Percentiles rank a stretch among this genome's conserved stretches.
Evolutionary conservation across 2,797 vertebrate species (phyloP).

Genomic region (Lutjanus argentimaculatus): DNA sequence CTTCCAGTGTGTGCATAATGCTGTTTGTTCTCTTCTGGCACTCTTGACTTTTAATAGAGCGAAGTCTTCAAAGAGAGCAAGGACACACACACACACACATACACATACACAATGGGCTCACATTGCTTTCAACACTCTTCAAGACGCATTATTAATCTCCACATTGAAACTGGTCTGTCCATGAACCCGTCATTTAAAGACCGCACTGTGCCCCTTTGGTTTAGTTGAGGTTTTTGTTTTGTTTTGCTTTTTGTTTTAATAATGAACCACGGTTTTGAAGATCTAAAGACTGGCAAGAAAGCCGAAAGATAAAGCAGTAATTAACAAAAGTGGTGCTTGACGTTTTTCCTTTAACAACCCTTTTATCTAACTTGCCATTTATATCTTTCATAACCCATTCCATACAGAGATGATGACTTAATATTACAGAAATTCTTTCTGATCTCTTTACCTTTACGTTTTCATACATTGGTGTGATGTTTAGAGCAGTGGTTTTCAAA

Average conservation of each 20-base stretch:
- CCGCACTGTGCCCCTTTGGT: constrained; percentile 3
- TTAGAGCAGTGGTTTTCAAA: neutral
- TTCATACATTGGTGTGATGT: neutral
- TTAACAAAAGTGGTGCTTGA: neutral
- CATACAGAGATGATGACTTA: neutral
- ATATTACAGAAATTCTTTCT: neutral
- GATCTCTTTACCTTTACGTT: neutral
- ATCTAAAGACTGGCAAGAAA: neutral
- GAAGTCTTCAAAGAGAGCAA: constrained; percentile 53
- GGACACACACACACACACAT: constrained; percentile 14
- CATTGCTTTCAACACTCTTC: constrained; percentile 27
- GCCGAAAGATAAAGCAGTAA: neutral
- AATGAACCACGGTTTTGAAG: neutral
- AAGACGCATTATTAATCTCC: constrained; percentile 35
- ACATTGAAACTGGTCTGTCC: constrained; percentile 16
- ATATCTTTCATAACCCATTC: neutral
- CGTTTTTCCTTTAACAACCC: too few species aligned
- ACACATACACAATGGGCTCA: neutral
- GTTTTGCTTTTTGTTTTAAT: neutral
- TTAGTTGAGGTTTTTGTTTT: neutral
- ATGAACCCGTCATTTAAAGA: constrained; percentile 35
- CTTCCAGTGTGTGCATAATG: constrained; percentile 41
- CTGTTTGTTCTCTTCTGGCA: constrained; percentile 54
- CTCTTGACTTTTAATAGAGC: constrained; percentile 59
- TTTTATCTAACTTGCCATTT: constrained; percentile 4